Evolutionary conservation across 1,140 invertebrate species (phyloP).

Genomic region (Scaptomyza pallida): DNA sequence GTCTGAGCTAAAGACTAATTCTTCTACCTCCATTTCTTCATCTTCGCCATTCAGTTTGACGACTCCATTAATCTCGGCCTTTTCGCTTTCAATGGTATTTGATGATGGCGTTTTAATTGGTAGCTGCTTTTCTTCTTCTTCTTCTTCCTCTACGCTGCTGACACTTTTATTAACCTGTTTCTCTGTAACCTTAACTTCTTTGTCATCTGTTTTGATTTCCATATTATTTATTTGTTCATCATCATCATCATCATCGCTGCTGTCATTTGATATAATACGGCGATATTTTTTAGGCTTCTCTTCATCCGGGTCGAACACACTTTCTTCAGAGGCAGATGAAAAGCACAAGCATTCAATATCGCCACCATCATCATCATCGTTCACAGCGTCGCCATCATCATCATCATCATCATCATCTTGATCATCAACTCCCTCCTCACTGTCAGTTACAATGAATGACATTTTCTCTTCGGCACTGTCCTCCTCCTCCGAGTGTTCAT

Average conservation of each 20-base stretch:
- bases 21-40: not conserved
- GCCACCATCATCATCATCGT: constrained; percentile 19
- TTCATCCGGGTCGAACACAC: not conserved
- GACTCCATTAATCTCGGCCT: too few relatives aligned
- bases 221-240: not conserved
- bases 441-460: constrained; percentile 71
- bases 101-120: not conserved
- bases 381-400: constrained; percentile 14
- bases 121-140: not conserved
- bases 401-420: constrained; percentile 1
- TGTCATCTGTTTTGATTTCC: not conserved
- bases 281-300: constrained; percentile 21
- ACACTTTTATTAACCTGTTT: not conserved
- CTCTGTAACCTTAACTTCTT: not conserved
- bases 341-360: constrained; percentile 39
- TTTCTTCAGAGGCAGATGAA: constrained; percentile 31
- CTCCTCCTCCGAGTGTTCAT: constrained; percentile 29
- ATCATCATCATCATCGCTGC: constrained; percentile 48
- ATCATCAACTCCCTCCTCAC: constrained; percentile 22
- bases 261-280: constrained; percentile 47
- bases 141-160: not conserved
- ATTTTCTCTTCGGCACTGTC: constrained; percentile 45
- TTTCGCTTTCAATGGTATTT: not conserved
- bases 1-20: constrained; percentile 1
- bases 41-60: too few relatives aligned